These are phyloP conservation scores for Harlomillsia oculata DNA, from an alignment of 1,140 invertebrate genomes.

Conservation along the genomic window DNA sequence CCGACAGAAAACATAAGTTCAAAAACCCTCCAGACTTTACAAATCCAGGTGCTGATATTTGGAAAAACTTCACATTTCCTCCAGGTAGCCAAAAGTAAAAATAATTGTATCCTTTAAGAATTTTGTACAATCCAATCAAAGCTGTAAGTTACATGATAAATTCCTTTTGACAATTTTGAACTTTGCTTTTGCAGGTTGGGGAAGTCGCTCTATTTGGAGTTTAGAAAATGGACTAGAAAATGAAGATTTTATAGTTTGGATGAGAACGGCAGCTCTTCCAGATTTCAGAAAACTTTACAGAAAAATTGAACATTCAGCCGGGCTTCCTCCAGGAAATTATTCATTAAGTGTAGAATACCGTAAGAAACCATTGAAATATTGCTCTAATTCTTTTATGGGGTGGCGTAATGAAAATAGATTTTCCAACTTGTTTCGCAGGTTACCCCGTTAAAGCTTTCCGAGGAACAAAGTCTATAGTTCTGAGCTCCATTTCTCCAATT, in stretches of 20 bases:
- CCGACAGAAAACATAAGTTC: slow-evolving; percentile 84
- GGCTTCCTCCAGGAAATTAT: slow-evolving; percentile 68
- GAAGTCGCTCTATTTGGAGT: slow-evolving; percentile 59
- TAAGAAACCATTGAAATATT: slow-evolving; percentile 35
- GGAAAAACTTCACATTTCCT: slow-evolving; percentile 13
- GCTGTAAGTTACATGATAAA: neutral
- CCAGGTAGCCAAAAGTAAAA: slow-evolving; percentile 13
- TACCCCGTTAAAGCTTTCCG: slow-evolving; percentile 79
- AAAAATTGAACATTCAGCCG: slow-evolving; percentile 61
- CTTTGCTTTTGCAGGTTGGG: slow-evolving; percentile 68
- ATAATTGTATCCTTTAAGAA: too few species aligned
- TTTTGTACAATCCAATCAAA: neutral
- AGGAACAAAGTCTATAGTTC: slow-evolving; percentile 84
- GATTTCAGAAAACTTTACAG: slow-evolving; percentile 91
- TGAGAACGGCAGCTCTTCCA: slow-evolving; percentile 76
- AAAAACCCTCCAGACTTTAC: slow-evolving; percentile 50
- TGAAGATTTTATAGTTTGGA: slow-evolving; percentile 83
- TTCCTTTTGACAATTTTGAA: too few species aligned
- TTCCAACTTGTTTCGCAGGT: slow-evolving; percentile 47
- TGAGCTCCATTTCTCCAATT: slow-evolving; percentile 95
- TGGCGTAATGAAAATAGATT: neutral
- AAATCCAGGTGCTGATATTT: neutral
- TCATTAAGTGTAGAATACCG: slow-evolving; percentile 62
- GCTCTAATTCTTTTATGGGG: neutral
- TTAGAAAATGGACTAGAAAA: slow-evolving; percentile 91